Percentiles rank a stretch among this genome's conserved stretches.
phyloP scores from a whole-genome alignment of 2,113 vertebrate genomes.

The Cephalopterus ornatus region DNA sequence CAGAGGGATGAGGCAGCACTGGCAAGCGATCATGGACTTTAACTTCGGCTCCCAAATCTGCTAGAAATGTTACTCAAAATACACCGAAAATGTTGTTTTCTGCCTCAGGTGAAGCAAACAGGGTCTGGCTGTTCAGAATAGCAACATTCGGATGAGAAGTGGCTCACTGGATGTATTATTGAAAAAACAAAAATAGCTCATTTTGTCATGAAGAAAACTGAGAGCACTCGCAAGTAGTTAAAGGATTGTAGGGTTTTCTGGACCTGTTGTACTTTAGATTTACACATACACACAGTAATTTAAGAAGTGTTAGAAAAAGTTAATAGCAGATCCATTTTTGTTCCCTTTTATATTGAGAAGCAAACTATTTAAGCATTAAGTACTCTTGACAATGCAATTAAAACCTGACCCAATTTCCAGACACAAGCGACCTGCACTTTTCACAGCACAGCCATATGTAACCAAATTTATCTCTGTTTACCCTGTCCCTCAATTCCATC shows the following conservation, averaged over 20 bases:
- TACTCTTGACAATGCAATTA: background rate
- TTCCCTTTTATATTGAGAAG: background rate
- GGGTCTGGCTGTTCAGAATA: background rate
- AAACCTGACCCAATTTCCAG: conserved; percentile 4
- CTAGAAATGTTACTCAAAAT: background rate
- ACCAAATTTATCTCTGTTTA: background rate
- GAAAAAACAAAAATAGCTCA: background rate
- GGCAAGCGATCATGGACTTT: background rate
- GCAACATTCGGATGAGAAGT: background rate
- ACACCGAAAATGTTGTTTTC: background rate
- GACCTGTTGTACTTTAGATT: background rate
- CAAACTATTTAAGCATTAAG: background rate
- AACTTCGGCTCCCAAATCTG: background rate
- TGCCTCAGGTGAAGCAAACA: background rate
- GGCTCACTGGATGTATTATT: background rate
- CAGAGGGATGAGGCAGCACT: background rate
- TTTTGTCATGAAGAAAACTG: background rate
- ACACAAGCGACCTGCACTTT: background rate
- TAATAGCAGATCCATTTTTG: background rate
- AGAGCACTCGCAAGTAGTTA: background rate
- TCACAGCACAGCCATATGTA: background rate
- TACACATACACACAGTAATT: background rate
- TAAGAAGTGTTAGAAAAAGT: background rate
- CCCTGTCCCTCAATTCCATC: background rate
- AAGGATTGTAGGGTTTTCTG: background rate